These are phyloP conservation scores for Listronotus bonariensis DNA, from an alignment of 1,140 invertebrate genomes.

Conservation along the genomic window DNA sequence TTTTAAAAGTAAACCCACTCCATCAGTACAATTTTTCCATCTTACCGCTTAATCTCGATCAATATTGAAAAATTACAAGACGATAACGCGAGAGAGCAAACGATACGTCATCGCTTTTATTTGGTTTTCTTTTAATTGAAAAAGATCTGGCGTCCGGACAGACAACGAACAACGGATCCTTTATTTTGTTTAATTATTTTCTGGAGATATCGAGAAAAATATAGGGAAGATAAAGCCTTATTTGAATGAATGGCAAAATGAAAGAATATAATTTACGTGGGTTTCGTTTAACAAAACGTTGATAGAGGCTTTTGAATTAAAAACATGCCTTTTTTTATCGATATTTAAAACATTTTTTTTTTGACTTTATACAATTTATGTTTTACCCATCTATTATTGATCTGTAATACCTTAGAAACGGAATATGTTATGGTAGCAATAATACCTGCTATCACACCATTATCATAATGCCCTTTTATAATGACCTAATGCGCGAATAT, in stretches of 20 bases:
- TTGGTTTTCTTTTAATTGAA: slow-evolving; percentile 33
- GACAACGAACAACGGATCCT: slow-evolving; percentile 3
- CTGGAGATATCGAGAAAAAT: slow-evolving; percentile 1
- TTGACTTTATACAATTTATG: too few species aligned
- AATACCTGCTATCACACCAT: too few species aligned
- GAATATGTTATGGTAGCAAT: too few species aligned
- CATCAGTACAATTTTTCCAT: neutral
- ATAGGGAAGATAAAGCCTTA: neutral
- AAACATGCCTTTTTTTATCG: too few species aligned
- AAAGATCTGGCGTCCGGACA: slow-evolving; percentile 8
- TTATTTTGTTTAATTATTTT: slow-evolving; percentile 25
- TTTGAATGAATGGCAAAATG: neutral
- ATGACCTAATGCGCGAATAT: too few species aligned
- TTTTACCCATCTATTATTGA: too few species aligned
- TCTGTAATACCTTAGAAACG: too few species aligned
- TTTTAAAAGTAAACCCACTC: neutral
- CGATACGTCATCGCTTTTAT: slow-evolving; percentile 28
- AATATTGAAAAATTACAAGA: slow-evolving; percentile 40
- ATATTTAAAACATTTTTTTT: too few species aligned
- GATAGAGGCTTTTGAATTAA: neutral
- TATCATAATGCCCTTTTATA: too few species aligned
- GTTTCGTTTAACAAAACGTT: slow-evolving; percentile 2
- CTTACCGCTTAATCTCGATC: slow-evolving; percentile 28
- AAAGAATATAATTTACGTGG: too few species aligned
- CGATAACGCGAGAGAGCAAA: slow-evolving; percentile 26